phyloP scores from a whole-genome alignment of 2,113 vertebrate species.

The Heteronetta atricapilla region DNA sequence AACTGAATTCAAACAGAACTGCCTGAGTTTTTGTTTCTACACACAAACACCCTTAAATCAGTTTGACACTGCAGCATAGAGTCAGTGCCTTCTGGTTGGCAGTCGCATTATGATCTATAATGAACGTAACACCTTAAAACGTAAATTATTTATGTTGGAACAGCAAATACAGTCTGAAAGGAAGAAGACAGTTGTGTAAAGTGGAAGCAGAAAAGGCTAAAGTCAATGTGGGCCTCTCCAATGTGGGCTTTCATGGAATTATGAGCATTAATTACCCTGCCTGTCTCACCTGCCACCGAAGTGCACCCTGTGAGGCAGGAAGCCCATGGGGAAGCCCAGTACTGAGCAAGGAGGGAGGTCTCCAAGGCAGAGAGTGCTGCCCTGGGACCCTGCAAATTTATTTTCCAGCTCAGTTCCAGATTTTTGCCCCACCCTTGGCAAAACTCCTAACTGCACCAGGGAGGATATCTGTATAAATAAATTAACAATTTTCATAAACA shows the following conservation, averaged over 20 bases:
- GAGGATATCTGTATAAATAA: constrained; percentile 5
- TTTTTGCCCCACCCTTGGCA: not conserved
- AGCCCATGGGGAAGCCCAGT: not conserved
- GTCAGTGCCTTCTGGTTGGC: not conserved
- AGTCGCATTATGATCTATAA: constrained; percentile 1
- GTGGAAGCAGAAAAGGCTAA: not conserved
- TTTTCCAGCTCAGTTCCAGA: not conserved
- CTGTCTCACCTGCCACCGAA: not conserved
- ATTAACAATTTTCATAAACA: not conserved
- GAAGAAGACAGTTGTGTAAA: not conserved
- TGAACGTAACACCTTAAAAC: not conserved
- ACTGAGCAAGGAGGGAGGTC: not conserved
- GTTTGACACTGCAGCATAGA: not conserved
- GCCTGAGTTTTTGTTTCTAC: not conserved
- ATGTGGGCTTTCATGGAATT: not conserved
- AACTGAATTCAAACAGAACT: not conserved
- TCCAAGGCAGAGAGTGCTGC: not conserved
- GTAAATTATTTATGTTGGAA: constrained; percentile 24
- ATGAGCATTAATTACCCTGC: not conserved
- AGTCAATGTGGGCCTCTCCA: not conserved
- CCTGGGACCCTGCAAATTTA: not conserved
- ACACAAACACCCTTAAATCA: not conserved
- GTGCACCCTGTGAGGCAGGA: not conserved
- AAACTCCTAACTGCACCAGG: not conserved
- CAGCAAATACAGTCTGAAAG: constrained; percentile 4